Evolutionary conservation across 2,113 vertebrate genomes (phyloP).

Genomic region (Fulmarus glacialis): DNA sequence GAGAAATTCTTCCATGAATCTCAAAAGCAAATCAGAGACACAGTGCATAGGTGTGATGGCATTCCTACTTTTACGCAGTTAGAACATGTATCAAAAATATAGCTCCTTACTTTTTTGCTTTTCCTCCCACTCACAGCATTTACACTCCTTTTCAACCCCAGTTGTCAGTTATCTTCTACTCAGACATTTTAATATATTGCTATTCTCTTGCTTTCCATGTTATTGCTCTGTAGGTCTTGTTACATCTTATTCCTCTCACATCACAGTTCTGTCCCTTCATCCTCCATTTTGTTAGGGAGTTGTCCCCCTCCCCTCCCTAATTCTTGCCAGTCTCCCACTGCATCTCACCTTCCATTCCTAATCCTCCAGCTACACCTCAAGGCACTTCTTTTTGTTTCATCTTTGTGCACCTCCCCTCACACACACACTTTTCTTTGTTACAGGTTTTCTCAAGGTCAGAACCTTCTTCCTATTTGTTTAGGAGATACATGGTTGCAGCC

Average conservation of each 20-base stretch:
- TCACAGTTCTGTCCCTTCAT: not conserved
- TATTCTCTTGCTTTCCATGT: not conserved
- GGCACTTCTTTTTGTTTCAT: not conserved
- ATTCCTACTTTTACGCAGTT: not conserved
- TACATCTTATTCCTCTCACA: not conserved
- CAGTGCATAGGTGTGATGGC: not conserved
- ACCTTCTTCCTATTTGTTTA: not conserved
- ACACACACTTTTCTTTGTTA: not conserved
- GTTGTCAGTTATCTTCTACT: not conserved
- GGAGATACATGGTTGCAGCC: not conserved
- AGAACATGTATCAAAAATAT: not conserved
- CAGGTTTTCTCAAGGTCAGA: not conserved
- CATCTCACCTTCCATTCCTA: not conserved
- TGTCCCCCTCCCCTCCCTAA: too few species aligned
- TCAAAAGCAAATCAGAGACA: not conserved
- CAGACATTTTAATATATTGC: not conserved
- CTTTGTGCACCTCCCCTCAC: not conserved
- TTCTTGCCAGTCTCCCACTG: not conserved
- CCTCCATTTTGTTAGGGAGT: not conserved
- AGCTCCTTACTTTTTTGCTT: not conserved
- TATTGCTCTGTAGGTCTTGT: not conserved
- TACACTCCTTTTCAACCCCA: not conserved
- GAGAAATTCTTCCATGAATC: not conserved
- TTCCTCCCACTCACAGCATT: not conserved
- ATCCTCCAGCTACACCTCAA: not conserved